These are phyloP conservation scores for Epicauta chinensis DNA, from an alignment of 1,140 invertebrate species.

Conservation along the genomic window DNA sequence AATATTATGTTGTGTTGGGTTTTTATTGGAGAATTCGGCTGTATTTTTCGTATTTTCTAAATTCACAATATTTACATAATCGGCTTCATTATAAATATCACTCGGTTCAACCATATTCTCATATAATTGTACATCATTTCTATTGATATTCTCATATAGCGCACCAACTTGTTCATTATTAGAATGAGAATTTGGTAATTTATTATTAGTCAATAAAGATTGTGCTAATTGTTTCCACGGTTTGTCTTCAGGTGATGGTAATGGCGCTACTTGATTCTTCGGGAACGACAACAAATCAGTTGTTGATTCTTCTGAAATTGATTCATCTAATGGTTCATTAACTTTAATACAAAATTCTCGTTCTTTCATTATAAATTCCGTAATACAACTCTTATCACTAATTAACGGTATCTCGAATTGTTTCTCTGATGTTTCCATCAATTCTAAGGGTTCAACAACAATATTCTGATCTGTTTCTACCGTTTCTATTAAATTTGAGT, in stretches of 20 bases:
- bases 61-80: slow-evolving; percentile 30
- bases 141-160: slow-evolving; percentile 13
- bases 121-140: slow-evolving; percentile 5
- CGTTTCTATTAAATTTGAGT: no score
- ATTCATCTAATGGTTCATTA: slow-evolving; percentile 10
- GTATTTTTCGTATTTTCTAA: slow-evolving; percentile 25
- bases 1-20: slow-evolving; percentile 6
- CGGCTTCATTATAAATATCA: slow-evolving; percentile 23
- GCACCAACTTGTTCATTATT: neutral
- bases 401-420: neutral
- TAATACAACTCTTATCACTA: slow-evolving; percentile 12
- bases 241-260: slow-evolving; percentile 40
- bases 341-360: slow-evolving; percentile 17
- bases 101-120: slow-evolving; percentile 14
- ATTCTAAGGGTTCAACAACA: neutral
- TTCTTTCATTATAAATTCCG: slow-evolving; percentile 23
- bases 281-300: neutral
- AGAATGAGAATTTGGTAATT: neutral
- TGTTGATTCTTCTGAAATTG: neutral
- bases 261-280: slow-evolving; percentile 26
- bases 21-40: slow-evolving; percentile 7
- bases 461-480: no score
- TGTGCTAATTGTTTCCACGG: slow-evolving; percentile 38
- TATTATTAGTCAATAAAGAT: slow-evolving; percentile 29
- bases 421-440: slow-evolving; percentile 5